Evolutionary conservation across 2,797 vertebrate genomes (phyloP), one percentile per base, ranked within the genome.

Genomic region (Salarias fasciatus): DNA sequence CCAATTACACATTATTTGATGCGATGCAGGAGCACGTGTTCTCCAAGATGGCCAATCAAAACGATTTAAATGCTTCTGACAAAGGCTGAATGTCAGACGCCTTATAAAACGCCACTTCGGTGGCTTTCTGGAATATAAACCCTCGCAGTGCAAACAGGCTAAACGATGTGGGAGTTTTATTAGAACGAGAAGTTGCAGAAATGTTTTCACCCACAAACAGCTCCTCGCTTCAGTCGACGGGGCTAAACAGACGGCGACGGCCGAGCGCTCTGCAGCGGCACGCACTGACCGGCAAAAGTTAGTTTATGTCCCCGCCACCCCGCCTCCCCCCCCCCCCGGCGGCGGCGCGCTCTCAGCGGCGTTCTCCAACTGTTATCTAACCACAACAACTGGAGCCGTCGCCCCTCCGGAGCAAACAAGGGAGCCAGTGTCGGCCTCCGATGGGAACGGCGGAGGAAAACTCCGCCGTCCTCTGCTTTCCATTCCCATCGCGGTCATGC

Each of bases 341-440:
- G n/a, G n/a, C n/a, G n/a, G n/a, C 36, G 2, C n/a, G 62, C 41
- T 44, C 53, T 80, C 47, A 8, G 46, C 13, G 50, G 52, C 73
- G 62, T 48, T 13, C 36, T 82, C 72, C 63, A 64, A 77, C 50
- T 62, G 70, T 85, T 86, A 83, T 82, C 72, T 49, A 81, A 87
- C 78, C 79, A 75, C 65, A 84, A 88, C 82, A 83, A 89, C 61
- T 53, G 69, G 58, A 85, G 75, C 75, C 11, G 66, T 70, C 35
- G 52, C 74, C 53, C 30, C 55, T 68, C 72, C 12, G 61, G 49
- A 47, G 56, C 36, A 53, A 67, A 89, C 88, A 90, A 88, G 77
- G 74, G 63, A 15, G 45, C 33, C 65, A 82, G 78, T 90, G 89
- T 91, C 76, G 28, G 69, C 48, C 40, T 12, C 60, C 0, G 54